Evolutionary conservation across 2,888 invertebrate genomes (phyloP), one percentile per base, ranked within the genome.

Genomic region (Gari tellinella): DNA sequence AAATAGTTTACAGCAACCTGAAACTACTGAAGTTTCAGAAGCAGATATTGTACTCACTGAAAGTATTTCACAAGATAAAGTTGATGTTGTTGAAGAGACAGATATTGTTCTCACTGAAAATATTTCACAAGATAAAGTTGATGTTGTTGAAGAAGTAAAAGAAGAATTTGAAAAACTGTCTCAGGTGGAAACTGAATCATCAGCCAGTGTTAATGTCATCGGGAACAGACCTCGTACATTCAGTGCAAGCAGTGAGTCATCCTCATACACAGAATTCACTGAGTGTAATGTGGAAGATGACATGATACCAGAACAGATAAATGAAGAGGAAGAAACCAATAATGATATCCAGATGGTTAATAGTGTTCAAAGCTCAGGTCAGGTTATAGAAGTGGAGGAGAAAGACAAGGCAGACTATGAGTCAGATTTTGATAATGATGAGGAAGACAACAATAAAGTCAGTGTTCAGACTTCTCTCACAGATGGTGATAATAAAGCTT

Each of bases 221-320:
- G 31, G 49, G 1, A 61, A 69, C 40, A 49, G 66, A 7, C 66
- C 69, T 43, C 56, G 75, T 10, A 62, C 69, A 40, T 75, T 75
- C 45, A 75, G 75, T 41, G 57, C 69, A n/a, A 70, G 75, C 49
- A 74, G 73, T 55, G 66, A 49, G 45, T 49, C 60, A 19, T 73
- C 73, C 21, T 77, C 77, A 40, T 74, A 78, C 61, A 67, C 53
- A 46, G 78, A 78, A 3, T 78, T 78, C 45, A 70, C 55, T 55
- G 73, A 78, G 45, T 78, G 78, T 74, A 57, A 72, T 72, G 78
- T 78, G 26, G 73, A 73, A 58, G 69, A 75, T 63, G 73, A 67
- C n/a, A 65, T 68, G 12, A 51, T 68, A 48, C 69, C 67, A n/a
- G 68, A 67, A 51, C 57, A 79, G 25, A 74, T 74, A 26, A 51